These are phyloP conservation scores for Propithecus coquereli DNA, from an alignment of 2,113 vertebrate species.

Conservation along the genomic window DNA sequence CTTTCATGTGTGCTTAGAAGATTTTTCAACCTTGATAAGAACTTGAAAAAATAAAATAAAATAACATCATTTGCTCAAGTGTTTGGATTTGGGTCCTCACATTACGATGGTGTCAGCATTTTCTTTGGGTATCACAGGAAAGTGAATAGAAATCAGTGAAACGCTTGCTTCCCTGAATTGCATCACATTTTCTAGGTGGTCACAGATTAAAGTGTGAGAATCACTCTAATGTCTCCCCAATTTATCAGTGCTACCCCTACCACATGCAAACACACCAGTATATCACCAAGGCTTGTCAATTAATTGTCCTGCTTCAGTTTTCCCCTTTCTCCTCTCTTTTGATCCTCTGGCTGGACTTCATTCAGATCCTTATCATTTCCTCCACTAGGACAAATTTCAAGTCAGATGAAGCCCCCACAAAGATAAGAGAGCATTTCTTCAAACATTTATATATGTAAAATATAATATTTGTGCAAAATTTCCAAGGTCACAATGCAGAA, in stretches of 20 bases:
- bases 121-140: conserved; percentile 13
- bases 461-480: background rate
- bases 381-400: background rate
- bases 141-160: conserved; percentile 1
- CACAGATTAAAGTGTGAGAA: background rate
- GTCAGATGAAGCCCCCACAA: background rate
- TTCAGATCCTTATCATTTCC: background rate
- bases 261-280: background rate
- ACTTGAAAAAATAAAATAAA: background rate
- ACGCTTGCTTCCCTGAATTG: background rate
- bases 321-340: background rate
- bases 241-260: background rate
- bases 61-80: conserved; percentile 44
- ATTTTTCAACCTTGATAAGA: conserved; percentile 79
- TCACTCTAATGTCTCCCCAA: background rate
- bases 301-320: background rate
- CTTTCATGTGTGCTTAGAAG: conserved; percentile 79
- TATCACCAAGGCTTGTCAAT: background rate
- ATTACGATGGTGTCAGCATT: background rate
- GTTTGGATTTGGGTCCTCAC: conserved; percentile 52
- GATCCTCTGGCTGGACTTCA: background rate
- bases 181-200: background rate
- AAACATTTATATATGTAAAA: background rate
- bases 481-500: background rate
- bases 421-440: background rate